Conservation (phyloP, 2,888 invertebrate genomes). For the Agriopis leucophaearia region DNA sequence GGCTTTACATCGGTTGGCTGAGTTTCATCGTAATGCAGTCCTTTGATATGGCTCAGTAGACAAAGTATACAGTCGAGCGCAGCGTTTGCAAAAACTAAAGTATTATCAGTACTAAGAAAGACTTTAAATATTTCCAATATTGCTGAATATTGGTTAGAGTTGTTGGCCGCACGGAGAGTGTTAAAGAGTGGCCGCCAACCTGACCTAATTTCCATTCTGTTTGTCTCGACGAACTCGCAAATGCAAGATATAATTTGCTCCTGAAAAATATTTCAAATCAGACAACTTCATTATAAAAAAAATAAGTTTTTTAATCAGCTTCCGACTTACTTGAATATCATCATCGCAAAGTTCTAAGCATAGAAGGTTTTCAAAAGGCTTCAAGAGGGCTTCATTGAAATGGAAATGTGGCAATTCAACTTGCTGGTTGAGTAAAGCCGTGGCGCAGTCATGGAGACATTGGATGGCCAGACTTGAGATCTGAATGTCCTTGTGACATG, state of each 20-base stretch:
- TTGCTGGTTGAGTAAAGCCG: constrained; percentile 94
- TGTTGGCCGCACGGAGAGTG: constrained; percentile 94
- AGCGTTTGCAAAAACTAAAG: constrained; percentile 97
- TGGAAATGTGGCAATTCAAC: constrained; percentile 97
- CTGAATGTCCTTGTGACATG: constrained; percentile 95
- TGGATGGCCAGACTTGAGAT: constrained; percentile 96
- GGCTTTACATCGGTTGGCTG: constrained; percentile 78
- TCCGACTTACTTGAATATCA: constrained; percentile 92
- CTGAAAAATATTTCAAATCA: constrained; percentile 75
- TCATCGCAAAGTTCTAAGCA: constrained; percentile 97
- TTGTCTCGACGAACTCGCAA: constrained; percentile 98
- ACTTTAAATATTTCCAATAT: constrained; percentile 97
- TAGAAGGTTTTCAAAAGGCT: constrained; percentile 97
- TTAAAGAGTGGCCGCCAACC: constrained; percentile 99
- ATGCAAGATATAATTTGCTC: constrained; percentile 97
- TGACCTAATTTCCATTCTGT: constrained; percentile 96
- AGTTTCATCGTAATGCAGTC: constrained; percentile 87
- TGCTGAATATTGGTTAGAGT: constrained; percentile 90
- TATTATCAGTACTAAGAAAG: constrained; percentile 96
- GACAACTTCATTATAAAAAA: constrained; percentile 1
- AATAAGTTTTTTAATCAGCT: neutral
- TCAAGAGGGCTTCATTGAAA: constrained; percentile 97
- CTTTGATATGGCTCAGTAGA: constrained; percentile 91
- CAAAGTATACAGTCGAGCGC: constrained; percentile 97
- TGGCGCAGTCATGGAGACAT: constrained; percentile 96